These are phyloP conservation scores for Dipodomys merriami DNA, from an alignment of 2,113 vertebrate genomes.

Conservation along the genomic window DNA sequence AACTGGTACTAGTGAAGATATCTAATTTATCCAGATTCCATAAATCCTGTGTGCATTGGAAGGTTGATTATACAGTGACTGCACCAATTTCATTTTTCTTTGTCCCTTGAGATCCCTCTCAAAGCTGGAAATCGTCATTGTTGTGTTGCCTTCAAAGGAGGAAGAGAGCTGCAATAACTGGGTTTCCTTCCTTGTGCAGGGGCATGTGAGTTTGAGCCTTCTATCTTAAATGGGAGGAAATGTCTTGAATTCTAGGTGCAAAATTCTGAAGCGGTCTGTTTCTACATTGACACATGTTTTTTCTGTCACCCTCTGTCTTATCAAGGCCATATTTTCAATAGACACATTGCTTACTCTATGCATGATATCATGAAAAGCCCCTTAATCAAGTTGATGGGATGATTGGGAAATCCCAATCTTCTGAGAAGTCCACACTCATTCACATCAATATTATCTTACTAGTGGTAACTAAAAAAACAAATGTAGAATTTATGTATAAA, in stretches of 20 bases:
- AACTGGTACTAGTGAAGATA: neutral
- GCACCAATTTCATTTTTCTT: neutral
- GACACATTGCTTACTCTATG: neutral
- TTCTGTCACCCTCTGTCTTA: neutral
- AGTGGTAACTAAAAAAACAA: neutral
- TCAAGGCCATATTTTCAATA: neutral
- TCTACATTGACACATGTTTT: neutral
- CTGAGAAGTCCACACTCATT: neutral
- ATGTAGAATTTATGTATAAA: neutral
- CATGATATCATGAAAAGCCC: too few species aligned
- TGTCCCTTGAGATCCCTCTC: neutral
- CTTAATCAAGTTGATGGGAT: neutral
- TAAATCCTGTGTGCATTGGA: neutral
- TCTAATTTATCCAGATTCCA: neutral
- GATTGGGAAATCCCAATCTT: neutral
- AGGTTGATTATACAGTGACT: neutral
- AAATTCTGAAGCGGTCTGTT: too few species aligned
- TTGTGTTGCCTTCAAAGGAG: neutral
- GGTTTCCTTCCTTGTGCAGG: neutral
- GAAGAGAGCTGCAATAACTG: neutral
- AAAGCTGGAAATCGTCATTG: neutral
- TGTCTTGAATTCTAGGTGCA: too few species aligned
- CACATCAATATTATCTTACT: neutral
- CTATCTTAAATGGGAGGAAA: too few species aligned
- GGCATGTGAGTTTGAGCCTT: too few species aligned